Base-by-base conservation (phyloP, 2,888 invertebrate species). In the Melikaiella ostensackeni region DNA sequence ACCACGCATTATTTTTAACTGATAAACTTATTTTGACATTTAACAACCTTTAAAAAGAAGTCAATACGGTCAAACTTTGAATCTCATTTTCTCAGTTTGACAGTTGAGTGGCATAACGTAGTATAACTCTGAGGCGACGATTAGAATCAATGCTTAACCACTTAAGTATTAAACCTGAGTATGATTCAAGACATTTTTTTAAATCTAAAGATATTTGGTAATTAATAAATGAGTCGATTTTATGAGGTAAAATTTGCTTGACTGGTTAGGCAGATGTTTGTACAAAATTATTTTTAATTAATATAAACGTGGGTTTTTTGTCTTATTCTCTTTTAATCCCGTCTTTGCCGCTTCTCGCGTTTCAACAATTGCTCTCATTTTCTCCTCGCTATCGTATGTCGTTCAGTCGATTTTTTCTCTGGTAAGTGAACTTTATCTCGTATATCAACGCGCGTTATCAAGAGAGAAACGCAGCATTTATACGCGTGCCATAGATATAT, bases 341-440 rank as follows among this genome's bases (percentile, higher is more conserved):
- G 9, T n/a, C 19, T 8, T 55, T 21, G 9, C 9, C 9, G 9
- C 55, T 24, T 59, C 59, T 59, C 27, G 59, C 59, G 59, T 59
- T 59, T 27, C 59, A 59, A 27, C 59, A 16, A 27, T 59, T 35
- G n/a, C 2, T 63, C 35, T 63, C 21, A n/a, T 13, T 63, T 63
- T 63, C 63, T 13, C 35, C 5, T 63, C n/a, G 33, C n/a, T 33
- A 63, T 63, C 33, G n/a, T 63, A n/a, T 33, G 3, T 63, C 63
- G 33, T 33, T 35, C n/a, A 35, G 11, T 33, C 3, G 19, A 46
- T 19, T 70, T 70, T 70, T n/a, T n/a, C 30, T 33, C 27, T 70
- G 30, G 46, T 70, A 46, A 70, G 46, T 70, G 30, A 30, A 50
- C n/a, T n/a, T 46, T 50, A 46, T 70, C 30, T 19, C n/a, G 11